A percentile compares a stretch with the other conserved stretches of the same genome.
These are phyloP conservation scores for Toxotes chatareus DNA, from an alignment of 2,113 vertebrate genomes.

Conservation along the genomic window DNA sequence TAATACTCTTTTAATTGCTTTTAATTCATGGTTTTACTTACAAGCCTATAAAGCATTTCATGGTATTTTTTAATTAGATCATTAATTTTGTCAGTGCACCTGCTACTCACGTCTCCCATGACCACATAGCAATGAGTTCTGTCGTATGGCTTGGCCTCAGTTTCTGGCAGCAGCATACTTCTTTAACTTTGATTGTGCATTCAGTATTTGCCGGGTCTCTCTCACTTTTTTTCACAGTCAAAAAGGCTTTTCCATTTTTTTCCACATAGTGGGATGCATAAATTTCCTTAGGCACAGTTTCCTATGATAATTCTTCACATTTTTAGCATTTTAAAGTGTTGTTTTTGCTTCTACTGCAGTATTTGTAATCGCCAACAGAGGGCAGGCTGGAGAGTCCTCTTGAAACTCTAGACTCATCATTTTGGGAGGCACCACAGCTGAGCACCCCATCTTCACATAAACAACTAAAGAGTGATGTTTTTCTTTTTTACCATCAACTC, in stretches of 20 bases:
- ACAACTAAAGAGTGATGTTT: conserved; percentile 1
- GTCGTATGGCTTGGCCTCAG: neutral
- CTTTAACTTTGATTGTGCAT: neutral
- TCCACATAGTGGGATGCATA: neutral
- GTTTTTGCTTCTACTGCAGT: neutral
- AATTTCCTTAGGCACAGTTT: neutral
- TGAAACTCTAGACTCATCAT: neutral
- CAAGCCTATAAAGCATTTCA: neutral
- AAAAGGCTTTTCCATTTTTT: neutral
- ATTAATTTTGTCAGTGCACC: neutral
- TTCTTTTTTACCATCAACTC: neutral
- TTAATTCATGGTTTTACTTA: neutral
- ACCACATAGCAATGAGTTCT: neutral
- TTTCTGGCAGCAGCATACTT: neutral
- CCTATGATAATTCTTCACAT: neutral
- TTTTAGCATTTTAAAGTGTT: neutral
- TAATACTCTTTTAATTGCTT: neutral
- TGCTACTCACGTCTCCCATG: neutral
- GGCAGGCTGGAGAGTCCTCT: neutral
- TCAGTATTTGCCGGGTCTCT: neutral
- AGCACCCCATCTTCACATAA: neutral
- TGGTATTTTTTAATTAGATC: conserved; percentile 2
- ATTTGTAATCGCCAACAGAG: neutral
- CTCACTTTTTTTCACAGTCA: neutral
- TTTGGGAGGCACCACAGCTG: neutral